Evolutionary conservation across 2,797 vertebrate species (phyloP).

Genomic region (Tiaroga cobitis): DNA sequence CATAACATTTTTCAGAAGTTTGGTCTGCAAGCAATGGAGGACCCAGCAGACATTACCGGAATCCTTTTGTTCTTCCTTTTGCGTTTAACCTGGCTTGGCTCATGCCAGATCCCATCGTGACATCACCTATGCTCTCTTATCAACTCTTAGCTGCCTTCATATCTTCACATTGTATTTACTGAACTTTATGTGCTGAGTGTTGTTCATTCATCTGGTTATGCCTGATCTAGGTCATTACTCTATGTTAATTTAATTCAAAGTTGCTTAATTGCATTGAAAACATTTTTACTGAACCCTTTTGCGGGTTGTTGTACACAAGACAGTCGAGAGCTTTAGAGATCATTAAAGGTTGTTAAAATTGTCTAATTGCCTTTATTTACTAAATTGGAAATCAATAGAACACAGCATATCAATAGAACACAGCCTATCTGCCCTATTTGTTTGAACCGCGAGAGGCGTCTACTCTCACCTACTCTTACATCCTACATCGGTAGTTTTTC

Average conservation of each 20-base stretch:
- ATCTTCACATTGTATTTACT: not conserved
- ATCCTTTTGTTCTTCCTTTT: conserved; percentile 70
- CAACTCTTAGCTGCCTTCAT: conserved; percentile 39
- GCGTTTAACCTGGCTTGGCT: conserved; percentile 65
- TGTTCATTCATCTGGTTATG: not conserved
- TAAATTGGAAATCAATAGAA: not conserved
- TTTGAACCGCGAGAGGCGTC: too few relatives aligned
- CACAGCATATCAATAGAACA: not conserved
- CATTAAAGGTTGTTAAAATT: not conserved
- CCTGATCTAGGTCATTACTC: not conserved
- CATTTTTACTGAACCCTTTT: not conserved
- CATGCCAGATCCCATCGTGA: conserved; percentile 28
- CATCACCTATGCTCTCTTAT: conserved; percentile 51
- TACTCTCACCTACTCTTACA: too few relatives aligned
- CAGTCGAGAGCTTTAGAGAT: not conserved
- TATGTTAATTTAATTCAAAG: not conserved
- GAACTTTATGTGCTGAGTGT: not conserved
- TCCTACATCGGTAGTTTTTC: too few relatives aligned
- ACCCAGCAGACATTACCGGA: conserved; percentile 65
- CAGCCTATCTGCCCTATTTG: too few relatives aligned
- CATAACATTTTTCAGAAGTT: conserved; percentile 72
- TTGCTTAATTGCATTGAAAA: not conserved
- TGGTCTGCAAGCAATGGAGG: conserved; percentile 65
- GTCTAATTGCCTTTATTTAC: not conserved
- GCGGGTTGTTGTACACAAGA: not conserved